Evolutionary conservation across 2,113 vertebrate genomes (phyloP).

Genomic region (Apeltes quadracus): DNA sequence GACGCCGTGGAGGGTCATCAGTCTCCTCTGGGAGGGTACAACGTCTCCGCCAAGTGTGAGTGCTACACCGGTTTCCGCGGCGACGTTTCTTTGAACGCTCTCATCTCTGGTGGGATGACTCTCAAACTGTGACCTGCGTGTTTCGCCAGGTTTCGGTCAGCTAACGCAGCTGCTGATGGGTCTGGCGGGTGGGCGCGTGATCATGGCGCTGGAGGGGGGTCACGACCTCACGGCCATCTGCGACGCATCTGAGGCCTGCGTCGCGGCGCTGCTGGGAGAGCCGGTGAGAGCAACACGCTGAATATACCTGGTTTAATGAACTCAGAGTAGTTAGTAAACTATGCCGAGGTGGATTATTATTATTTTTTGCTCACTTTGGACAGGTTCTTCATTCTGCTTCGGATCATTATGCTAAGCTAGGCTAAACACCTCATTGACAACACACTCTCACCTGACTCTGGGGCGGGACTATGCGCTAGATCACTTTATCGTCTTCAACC

Average conservation of each 20-base stretch:
- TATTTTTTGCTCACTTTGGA: neutral
- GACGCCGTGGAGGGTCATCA: constrained; percentile 76
- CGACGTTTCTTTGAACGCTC: neutral
- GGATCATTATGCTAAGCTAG: too few relatives aligned
- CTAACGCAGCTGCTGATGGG: constrained; percentile 74
- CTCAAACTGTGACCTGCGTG: neutral
- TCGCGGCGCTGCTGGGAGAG: constrained; percentile 69
- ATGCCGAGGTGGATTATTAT: neutral
- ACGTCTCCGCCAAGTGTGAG: constrained; percentile 74
- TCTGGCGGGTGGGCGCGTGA: constrained; percentile 71
- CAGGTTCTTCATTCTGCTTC: too few relatives aligned
- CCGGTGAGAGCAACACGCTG: constrained; percentile 47
- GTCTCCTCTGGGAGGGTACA: constrained; percentile 76
- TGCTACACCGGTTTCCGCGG: neutral
- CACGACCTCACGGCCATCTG: constrained; percentile 78
- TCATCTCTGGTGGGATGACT: neutral
- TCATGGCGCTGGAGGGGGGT: constrained; percentile 76
- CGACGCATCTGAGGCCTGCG: constrained; percentile 73
- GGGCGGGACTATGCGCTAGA: neutral
- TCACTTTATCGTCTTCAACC: neutral
- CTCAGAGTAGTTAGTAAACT: neutral
- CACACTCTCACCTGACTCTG: neutral
- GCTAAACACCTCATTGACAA: neutral
- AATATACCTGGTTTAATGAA: neutral
- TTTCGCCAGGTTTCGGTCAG: constrained; percentile 67